Evolutionary conservation across 1,140 invertebrate genomes (phyloP), one percentile per base, ranked within the genome.

Genomic region (Dreissena polymorpha): DNA sequence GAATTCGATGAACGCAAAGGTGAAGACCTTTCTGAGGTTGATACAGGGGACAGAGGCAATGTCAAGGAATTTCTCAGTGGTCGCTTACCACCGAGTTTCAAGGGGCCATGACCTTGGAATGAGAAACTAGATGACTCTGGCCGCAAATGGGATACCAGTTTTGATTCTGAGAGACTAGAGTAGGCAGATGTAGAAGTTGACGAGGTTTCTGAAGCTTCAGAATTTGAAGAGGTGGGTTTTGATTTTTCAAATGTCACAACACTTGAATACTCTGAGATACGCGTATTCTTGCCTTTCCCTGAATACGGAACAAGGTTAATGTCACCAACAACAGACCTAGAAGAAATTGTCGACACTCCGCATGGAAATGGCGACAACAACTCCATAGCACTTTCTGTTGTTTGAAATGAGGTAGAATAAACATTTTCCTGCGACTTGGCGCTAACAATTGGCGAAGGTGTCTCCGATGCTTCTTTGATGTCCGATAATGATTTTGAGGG

Each of bases 331-430:
- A 60, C 14, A 18, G 75, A 77, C 63, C 67, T 60, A 53, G 65
- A 29, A 65, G 76, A 53, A 13, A 78, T 67, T 10, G 79, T 82
- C 39, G 79, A 51, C 23, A 73, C 79, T 23, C 79, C 79, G 68
- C 79, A 82, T 2, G 79, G 79, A 68, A 82, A 82, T 73, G 79
- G 79, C 16, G 79, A 82, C 16, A 68, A 57, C 50, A 82, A 68
- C 63, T 55, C 29, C 39, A 49, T 72, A 27, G 51, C 67, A 39
- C 55, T 50, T 53, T 73, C 71, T 49, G 64, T 49, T 7, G 70
- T 68, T 64, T 51, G 29, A 39, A 12, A 18, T 82, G 79, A 82
- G 79, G 79, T 82, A 82, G 79, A 64, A 64, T 72, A 68, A 16
- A 72, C 27, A 67, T n/a, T 27, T 25, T 67, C 60, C 51, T 68